These are phyloP conservation scores for Catalaphyllia jardinei DNA, from an alignment of 64 coral and sea anemone species.

Conservation along the genomic window DNA sequence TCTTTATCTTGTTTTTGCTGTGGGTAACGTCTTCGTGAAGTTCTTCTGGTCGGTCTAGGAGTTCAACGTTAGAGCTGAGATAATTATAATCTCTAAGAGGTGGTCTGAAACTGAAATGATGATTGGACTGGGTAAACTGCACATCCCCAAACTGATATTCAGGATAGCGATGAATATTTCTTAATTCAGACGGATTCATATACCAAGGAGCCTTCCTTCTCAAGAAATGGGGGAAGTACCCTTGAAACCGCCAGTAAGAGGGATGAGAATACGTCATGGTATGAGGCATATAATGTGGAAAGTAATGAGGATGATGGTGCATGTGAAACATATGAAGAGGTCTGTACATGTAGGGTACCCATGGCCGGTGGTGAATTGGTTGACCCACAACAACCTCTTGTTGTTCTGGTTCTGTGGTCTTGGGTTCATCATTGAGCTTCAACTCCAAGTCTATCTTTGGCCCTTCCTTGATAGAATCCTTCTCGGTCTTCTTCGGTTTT, in stretches of 20 bases:
- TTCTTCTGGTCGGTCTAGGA: not conserved
- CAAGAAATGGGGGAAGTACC: constrained; percentile 9
- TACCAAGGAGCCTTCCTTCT: not conserved
- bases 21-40: not conserved
- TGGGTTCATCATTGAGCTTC: not conserved
- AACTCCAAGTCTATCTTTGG: not conserved
- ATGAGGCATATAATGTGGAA: not conserved
- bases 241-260: not conserved
- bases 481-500: not conserved
- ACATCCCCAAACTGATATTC: constrained; percentile 18
- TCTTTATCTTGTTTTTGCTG: not conserved
- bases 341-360: not conserved
- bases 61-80: not conserved
- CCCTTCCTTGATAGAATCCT: not conserved
- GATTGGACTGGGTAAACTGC: not conserved
- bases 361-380: not conserved
- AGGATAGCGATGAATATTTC: not conserved
- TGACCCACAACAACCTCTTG: not conserved
- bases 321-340: not conserved
- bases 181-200: not conserved
- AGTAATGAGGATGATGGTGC: not conserved
- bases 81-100: not conserved
- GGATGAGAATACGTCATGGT: too few relatives aligned
- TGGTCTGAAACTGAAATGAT: not conserved
- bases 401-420: not conserved